These are phyloP conservation scores for Pristionchus entomophagus DNA, from an alignment of 2,888 invertebrate genomes.

Conservation along the genomic window DNA sequence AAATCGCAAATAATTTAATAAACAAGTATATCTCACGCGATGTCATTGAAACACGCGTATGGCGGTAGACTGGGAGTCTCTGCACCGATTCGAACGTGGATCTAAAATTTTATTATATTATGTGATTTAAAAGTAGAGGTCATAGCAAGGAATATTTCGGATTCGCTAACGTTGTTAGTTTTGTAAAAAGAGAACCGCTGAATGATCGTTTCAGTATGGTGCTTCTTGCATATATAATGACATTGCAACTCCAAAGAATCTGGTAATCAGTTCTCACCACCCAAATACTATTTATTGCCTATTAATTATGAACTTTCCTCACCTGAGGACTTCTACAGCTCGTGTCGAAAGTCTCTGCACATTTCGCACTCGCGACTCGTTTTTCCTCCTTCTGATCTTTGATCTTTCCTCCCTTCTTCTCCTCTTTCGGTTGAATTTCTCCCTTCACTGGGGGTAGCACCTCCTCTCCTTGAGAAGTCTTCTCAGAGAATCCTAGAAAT, in stretches of 20 bases:
- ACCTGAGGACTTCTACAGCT: conserved; percentile 12
- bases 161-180: no score
- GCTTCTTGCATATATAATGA: no score
- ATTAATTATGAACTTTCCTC: background rate
- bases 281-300: no score
- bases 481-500: background rate
- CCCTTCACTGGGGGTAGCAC: conserved; percentile 10
- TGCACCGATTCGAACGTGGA: conserved; percentile 59
- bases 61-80: conserved; percentile 61
- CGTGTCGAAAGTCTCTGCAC: conserved; percentile 8
- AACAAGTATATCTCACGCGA: conserved; percentile 52
- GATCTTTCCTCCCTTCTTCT: background rate
- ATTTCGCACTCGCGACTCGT: background rate
- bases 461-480: background rate
- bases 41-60: conserved; percentile 64
- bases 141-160: no score
- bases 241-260: no score
- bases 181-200: no score
- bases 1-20: no score
- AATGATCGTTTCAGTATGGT: no score
- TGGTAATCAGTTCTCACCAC: no score
- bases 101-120: conserved; percentile 43
- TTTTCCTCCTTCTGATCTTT: background rate
- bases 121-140: no score
- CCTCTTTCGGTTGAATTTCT: background rate